Evolutionary conservation across 2,888 invertebrate species (phyloP).

Genomic region (Ommatoiulus sabulosus): DNA sequence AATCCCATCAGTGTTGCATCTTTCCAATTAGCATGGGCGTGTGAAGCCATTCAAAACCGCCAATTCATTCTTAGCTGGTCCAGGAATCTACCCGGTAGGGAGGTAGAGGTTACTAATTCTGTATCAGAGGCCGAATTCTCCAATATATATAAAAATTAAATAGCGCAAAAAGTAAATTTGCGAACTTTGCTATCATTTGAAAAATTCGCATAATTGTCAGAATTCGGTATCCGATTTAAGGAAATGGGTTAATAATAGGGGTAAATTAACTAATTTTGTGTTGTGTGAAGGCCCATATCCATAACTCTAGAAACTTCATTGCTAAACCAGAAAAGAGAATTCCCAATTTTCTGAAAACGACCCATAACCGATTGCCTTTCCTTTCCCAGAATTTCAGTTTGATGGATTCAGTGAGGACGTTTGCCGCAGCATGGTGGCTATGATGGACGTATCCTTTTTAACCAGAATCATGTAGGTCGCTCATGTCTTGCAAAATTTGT

Average conservation of each 20-base stretch:
- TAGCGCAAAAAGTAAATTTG: background rate
- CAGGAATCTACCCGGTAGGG: background rate
- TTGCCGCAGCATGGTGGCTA: constrained; percentile 68
- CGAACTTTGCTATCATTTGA: background rate
- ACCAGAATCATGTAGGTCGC: no score
- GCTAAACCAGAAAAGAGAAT: background rate
- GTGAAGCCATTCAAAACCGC: background rate
- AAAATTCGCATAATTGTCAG: background rate
- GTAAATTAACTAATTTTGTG: background rate
- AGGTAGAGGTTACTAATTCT: background rate
- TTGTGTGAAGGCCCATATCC: background rate
- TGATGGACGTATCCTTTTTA: constrained; percentile 66
- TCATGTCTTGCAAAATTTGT: no score
- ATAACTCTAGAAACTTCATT: background rate
- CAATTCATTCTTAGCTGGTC: background rate
- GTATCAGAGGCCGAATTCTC: background rate
- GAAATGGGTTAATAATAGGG: background rate
- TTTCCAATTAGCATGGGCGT: background rate
- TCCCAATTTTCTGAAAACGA: background rate
- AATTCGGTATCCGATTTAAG: background rate
- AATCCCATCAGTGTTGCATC: background rate
- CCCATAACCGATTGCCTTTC: background rate
- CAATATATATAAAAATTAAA: background rate
- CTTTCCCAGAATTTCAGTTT: constrained; percentile 71
- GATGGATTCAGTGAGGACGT: constrained; percentile 68